Evolutionary conservation across 2,888 invertebrate genomes (phyloP).

Genomic region (Archaeoteleia sp.): DNA sequence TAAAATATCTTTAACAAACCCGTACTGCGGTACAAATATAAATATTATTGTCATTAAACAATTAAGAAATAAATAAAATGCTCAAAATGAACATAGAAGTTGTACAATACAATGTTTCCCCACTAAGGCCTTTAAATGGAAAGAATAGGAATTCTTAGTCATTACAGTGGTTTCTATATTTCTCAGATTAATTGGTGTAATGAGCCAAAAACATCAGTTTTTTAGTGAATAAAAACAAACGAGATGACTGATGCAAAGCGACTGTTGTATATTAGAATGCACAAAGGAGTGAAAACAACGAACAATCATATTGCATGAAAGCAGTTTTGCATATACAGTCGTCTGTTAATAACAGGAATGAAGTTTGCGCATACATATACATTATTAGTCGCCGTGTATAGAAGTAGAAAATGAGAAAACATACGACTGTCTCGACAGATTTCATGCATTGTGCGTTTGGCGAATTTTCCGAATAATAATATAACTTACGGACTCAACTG

Average conservation of each 20-base stretch:
- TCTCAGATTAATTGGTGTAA: not conserved
- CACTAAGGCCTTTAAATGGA: no score
- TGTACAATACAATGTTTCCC: no score
- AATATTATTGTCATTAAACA: no score
- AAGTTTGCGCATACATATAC: constrained; percentile 24
- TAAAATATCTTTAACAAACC: no score
- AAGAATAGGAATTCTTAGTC: not conserved
- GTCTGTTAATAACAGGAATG: constrained; percentile 36
- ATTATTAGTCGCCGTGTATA: constrained; percentile 21
- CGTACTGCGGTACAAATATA: no score
- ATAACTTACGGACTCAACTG: constrained; percentile 8
- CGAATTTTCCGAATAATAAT: no score
- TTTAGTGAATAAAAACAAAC: not conserved
- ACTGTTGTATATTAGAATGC: constrained; percentile 30
- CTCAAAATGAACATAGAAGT: no score
- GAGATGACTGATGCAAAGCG: constrained; percentile 19
- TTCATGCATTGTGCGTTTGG: constrained; percentile 17
- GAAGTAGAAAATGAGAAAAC: constrained; percentile 35
- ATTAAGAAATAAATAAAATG: no score
- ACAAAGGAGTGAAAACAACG: constrained; percentile 43
- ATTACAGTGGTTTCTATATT: not conserved
- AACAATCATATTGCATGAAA: constrained; percentile 40
- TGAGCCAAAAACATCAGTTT: not conserved
- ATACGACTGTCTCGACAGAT: constrained; percentile 21
- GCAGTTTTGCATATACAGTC: constrained; percentile 36